Conservation (phyloP, 1,140 invertebrate species). For the Solen grandis region DNA sequence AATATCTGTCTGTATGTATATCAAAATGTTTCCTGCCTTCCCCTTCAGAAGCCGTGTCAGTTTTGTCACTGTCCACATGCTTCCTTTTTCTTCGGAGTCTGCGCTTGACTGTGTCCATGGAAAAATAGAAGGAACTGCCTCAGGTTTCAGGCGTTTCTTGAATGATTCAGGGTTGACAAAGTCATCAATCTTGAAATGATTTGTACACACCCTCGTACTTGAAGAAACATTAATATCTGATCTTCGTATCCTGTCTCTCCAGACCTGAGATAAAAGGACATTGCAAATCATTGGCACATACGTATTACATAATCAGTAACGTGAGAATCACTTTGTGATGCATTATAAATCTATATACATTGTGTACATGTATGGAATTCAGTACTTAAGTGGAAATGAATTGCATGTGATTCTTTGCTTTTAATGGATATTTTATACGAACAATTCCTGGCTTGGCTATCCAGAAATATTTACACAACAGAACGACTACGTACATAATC, state of each 20-base stretch:
- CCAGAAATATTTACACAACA: neutral
- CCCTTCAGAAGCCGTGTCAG: slow-evolving; percentile 6
- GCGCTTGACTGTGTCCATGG: slow-evolving; percentile 2
- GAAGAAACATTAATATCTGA: neutral
- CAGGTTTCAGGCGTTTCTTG: neutral
- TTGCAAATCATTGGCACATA: no score
- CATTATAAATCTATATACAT: neutral
- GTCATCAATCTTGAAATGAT: no score
- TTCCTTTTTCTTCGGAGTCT: neutral
- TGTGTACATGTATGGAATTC: neutral
- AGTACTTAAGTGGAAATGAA: neutral
- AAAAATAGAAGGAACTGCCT: neutral
- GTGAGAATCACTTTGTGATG: neutral
- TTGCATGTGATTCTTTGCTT: neutral
- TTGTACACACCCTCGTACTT: no score
- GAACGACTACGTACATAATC: neutral
- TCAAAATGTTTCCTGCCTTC: neutral
- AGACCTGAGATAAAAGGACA: neutral
- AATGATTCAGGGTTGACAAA: neutral
- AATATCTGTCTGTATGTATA: no score
- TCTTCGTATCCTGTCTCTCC: neutral
- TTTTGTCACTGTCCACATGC: neutral
- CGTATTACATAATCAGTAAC: neutral
- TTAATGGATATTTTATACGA: neutral
- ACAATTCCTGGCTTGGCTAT: neutral